Conservation (phyloP, 2,888 invertebrate genomes). For the Stegophylla sp. region DNA sequence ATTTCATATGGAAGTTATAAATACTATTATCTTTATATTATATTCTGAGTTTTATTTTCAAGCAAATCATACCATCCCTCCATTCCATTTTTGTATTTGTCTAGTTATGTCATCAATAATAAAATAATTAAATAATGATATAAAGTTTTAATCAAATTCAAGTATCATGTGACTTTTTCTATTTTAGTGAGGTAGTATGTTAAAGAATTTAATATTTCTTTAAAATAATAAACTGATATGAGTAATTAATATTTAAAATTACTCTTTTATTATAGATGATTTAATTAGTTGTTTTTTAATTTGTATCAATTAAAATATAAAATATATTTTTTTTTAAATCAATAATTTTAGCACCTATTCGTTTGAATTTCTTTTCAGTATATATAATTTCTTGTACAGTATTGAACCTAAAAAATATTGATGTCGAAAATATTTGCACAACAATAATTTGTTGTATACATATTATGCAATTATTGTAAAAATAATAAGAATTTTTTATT, state of each 20-base stretch:
- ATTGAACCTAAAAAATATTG: conserved; percentile 15
- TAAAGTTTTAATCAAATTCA: background rate
- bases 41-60: conserved; percentile 45
- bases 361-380: background rate
- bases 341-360: background rate
- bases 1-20: conserved; percentile 28
- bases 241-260: background rate
- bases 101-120: background rate
- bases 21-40: conserved; percentile 33
- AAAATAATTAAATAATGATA: background rate
- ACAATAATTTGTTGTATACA: background rate
- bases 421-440: conserved; percentile 3
- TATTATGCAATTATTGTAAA: too few relatives aligned
- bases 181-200: background rate
- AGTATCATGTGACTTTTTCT: background rate
- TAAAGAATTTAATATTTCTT: background rate
- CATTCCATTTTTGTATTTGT: conserved; percentile 44
- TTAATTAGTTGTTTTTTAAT: background rate
- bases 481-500: conserved; percentile 31
- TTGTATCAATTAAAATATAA: background rate
- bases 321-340: background rate
- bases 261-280: background rate
- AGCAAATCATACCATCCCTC: conserved; percentile 14
- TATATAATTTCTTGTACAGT: conserved; percentile 34
- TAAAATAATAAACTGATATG: background rate